Percentiles rank a stretch among this genome's conserved stretches.
These are phyloP conservation scores for Eclectus roratus DNA, from an alignment of 2,113 vertebrate genomes.

Conservation along the genomic window DNA sequence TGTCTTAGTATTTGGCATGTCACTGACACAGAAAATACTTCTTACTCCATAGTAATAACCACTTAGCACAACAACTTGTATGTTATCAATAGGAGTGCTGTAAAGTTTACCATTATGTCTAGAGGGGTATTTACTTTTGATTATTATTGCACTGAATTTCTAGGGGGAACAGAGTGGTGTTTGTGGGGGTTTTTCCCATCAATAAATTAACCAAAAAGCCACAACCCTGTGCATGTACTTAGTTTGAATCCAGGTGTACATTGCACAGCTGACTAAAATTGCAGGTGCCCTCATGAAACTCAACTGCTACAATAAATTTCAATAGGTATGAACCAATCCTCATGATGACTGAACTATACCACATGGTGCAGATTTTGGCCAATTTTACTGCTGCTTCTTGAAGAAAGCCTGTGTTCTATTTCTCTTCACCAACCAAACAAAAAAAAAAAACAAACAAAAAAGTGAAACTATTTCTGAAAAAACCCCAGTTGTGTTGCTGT, in stretches of 20 bases:
- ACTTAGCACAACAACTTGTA: neutral
- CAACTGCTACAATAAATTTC: neutral
- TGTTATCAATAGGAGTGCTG: neutral
- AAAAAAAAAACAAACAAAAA: neutral
- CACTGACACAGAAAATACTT: neutral
- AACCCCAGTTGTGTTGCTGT: neutral
- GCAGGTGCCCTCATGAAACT: neutral
- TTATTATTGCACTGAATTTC: neutral
- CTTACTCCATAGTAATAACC: neutral
- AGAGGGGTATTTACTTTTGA: neutral
- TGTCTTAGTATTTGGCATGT: neutral
- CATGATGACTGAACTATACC: neutral
- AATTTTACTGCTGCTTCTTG: neutral
- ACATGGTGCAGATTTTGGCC: neutral
- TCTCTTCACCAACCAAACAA: neutral
- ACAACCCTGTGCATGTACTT: neutral
- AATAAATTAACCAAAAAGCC: neutral
- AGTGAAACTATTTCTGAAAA: neutral
- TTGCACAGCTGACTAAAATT: neutral
- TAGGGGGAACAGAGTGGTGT: neutral
- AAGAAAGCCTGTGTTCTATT: neutral
- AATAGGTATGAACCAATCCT: neutral
- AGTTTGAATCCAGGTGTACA: neutral
- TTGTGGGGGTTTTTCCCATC: rapidly evolving
- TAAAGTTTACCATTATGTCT: neutral